phyloP scores from a whole-genome alignment of 2,113 vertebrate genomes.

The Bucco capensis region DNA sequence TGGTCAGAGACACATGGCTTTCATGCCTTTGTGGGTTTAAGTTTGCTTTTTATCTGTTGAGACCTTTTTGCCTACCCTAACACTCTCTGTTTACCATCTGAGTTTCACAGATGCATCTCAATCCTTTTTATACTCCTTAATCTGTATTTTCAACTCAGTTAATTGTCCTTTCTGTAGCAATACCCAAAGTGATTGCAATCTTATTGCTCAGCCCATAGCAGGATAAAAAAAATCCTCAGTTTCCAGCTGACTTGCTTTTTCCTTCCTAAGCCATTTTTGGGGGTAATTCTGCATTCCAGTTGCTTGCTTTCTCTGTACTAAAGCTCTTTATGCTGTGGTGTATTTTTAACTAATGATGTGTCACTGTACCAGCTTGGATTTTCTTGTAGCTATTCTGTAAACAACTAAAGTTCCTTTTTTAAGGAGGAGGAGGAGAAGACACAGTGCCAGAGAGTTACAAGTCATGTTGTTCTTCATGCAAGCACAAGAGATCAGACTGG shows the following conservation, averaged over 20 bases:
- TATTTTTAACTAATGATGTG: constrained; percentile 58
- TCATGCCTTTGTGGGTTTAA: not conserved
- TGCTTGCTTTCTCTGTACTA: not conserved
- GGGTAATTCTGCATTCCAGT: constrained; percentile 27
- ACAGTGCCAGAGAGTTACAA: not conserved
- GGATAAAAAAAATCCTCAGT: not conserved
- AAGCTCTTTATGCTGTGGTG: constrained; percentile 15
- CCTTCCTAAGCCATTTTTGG: not conserved
- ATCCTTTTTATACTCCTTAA: not conserved
- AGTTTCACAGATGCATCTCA: not conserved
- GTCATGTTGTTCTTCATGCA: not conserved
- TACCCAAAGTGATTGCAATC: not conserved
- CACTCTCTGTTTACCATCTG: not conserved
- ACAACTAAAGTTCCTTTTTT: constrained; percentile 52
- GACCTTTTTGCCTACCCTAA: not conserved
- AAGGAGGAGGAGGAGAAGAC: constrained; percentile 9
- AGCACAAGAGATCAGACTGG: constrained; percentile 29
- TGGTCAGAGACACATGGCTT: not conserved
- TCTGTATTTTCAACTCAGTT: not conserved
- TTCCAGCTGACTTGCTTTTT: constrained; percentile 51
- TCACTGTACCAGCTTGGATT: constrained; percentile 3
- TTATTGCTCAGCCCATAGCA: not conserved
- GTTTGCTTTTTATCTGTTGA: not conserved
- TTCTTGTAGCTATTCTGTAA: constrained; percentile 60
- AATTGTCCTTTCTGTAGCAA: not conserved